Base-by-base conservation (phyloP, 1,140 invertebrate genomes). In the Trichoplusia ni region DNA sequence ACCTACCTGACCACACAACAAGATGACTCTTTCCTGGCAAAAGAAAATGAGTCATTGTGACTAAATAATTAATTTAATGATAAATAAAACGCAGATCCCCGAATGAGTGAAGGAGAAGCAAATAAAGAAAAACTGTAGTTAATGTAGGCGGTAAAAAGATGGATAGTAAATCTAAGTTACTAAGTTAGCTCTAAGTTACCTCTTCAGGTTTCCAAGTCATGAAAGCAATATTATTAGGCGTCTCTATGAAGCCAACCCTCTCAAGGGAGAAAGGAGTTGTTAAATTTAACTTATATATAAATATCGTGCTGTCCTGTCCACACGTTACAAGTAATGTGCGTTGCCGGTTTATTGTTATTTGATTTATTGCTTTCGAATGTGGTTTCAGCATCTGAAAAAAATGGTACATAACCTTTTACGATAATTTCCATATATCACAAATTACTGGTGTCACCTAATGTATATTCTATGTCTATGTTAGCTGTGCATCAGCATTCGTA, bases 241-340 rank as follows among this genome's bases (percentile, higher is more conserved):
- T 90, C 67, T 91, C 84, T 1, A 95, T 88, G 51, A 93, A 95
- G 1, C 95, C 95, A 38, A 96, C 91, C 13, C 94, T 93, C 13
- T 90, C 58, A 23, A 96, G 78, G 6, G 90, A 84, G 67, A 92
- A 92, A 4, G 84, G 82, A 4, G 81, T 61, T 0, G 70, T 74
- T 11, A 78, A 46, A 7, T 89, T 58, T 4, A 94, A 37, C n/a
- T 79, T 64, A 71, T 94, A 95, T 46, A 94, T 80, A 67, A 96
- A 96, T 65, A 95, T 92, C 1, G 94, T 94, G 21, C 75, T 79
- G 81, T 96, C 95, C 47, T 93, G 89, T 56, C 93, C 91, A 5
- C 93, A 94, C 0, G 92, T 94, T 0, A 95, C 89, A 0, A 96
- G 68, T 40, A 95, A 35, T 0, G 79, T 92, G 53, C 92, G 86